Evolutionary conservation across 2,888 invertebrate genomes (phyloP).

Genomic region (Plagodis dolabraria): DNA sequence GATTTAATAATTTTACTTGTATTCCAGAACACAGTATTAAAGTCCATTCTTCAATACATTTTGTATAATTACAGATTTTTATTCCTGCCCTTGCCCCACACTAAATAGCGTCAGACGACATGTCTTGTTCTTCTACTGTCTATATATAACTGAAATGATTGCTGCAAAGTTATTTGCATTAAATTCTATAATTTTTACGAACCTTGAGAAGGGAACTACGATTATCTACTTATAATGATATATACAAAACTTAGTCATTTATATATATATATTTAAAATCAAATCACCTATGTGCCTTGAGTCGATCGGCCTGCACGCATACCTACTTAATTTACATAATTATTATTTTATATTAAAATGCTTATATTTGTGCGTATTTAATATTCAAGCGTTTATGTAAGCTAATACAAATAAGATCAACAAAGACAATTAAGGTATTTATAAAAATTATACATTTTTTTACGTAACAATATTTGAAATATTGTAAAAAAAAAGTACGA

Average conservation of each 20-base stretch:
- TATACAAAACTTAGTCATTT: slow-evolving; percentile 21
- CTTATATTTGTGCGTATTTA: slow-evolving; percentile 28
- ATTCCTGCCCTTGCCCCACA: too few species aligned
- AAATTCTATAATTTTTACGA: slow-evolving; percentile 27
- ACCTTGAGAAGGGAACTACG: slow-evolving; percentile 34
- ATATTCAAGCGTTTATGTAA: slow-evolving; percentile 6
- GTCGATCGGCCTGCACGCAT: slow-evolving; percentile 31
- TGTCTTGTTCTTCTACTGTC: slow-evolving; percentile 3
- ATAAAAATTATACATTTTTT: too few species aligned
- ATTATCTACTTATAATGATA: slow-evolving; percentile 12
- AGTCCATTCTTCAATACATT: slow-evolving; percentile 9
- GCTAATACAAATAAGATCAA: neutral
- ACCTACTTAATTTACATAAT: slow-evolving; percentile 3
- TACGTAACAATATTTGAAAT: too few species aligned
- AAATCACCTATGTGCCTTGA: slow-evolving; percentile 19
- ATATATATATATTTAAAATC: slow-evolving; percentile 10
- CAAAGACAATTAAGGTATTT: too few species aligned
- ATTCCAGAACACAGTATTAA: slow-evolving; percentile 40
- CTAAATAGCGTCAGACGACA: too few species aligned
- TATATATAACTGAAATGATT: slow-evolving; percentile 62
- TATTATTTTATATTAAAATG: slow-evolving; percentile 12
- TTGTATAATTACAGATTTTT: slow-evolving; percentile 21
- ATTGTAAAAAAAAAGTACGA: too few species aligned
- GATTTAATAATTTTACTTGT: slow-evolving; percentile 52
- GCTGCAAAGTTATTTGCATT: slow-evolving; percentile 50